Percentiles rank a stretch among this genome's conserved stretches.
Conservation (phyloP, 2,113 vertebrate genomes). For the Apteryx mantelli region DNA sequence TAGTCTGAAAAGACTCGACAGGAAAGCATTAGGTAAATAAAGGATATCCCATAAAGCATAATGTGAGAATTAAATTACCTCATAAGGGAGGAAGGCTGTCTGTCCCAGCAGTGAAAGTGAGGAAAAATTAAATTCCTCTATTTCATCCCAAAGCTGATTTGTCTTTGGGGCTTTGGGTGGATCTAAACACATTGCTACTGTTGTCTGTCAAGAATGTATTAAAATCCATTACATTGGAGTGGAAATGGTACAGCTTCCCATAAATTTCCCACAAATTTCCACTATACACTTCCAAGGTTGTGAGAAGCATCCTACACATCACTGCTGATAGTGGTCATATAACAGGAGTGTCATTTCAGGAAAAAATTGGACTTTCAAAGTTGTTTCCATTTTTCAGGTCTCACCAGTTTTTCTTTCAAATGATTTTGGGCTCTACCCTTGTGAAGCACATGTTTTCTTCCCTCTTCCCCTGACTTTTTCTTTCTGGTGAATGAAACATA, state of each 20-base stretch:
- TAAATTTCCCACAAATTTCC: constrained; percentile 1
- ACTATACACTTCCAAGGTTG: background rate
- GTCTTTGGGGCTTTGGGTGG: constrained; percentile 1
- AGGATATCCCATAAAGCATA: constrained; percentile 82
- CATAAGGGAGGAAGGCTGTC: constrained; percentile 63
- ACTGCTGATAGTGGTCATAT: background rate
- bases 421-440: background rate
- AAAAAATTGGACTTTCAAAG: accelerated
- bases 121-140: constrained; percentile 36
- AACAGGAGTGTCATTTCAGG: background rate
- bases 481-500: background rate
- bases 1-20: constrained; percentile 78
- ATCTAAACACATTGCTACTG: background rate
- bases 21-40: constrained; percentile 85
- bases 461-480: background rate
- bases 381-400: background rate
- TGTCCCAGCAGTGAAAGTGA: constrained; percentile 45
- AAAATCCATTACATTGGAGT: background rate
- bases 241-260: background rate
- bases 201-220: background rate
- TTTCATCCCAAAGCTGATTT: constrained; percentile 28
- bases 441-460: background rate
- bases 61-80: constrained; percentile 78
- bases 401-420: background rate
- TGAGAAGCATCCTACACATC: background rate